Base-by-base conservation (phyloP, 1,140 invertebrate species). In the Phymastichus coffea region DNA sequence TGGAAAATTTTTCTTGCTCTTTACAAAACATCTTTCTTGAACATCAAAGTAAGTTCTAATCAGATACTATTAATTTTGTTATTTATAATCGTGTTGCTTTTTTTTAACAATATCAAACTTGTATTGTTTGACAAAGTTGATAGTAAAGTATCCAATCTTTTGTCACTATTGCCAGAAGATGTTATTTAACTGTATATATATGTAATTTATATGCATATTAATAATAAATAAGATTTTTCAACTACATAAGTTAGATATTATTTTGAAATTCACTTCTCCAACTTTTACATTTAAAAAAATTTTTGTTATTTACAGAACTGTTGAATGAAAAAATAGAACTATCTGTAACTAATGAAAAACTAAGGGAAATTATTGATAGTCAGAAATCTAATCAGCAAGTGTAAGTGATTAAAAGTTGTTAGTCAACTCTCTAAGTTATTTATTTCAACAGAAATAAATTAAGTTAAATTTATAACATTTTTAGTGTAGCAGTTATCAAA, bases 41-140 rank as follows among this genome's bases (percentile, higher is more conserved):
- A 14, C 68, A 71, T 63, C 63, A 66, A 66, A 69, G 74, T 76
- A 72, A 68, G 72, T 71, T 25, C 17, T n/a, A n/a, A n/a, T n/a
- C n/a, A n/a, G n/a, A n/a, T n/a, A n/a, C n/a, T n/a, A n/a, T n/a
- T n/a, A n/a, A n/a, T n/a, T n/a, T n/a, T n/a, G n/a, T n/a, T n/a
- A n/a, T n/a, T n/a, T n/a, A n/a, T n/a, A n/a, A n/a, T n/a, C n/a
- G n/a, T 43, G 56, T 57, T 10, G 17, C 55, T 64, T 58, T 19
- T 30, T 9, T 41, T 63, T 53, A 57, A n/a, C n/a, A n/a, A n/a
- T n/a, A n/a, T n/a, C n/a, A n/a, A n/a, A n/a, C n/a, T n/a, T n/a
- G n/a, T n/a, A n/a, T n/a, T n/a, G n/a, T n/a, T n/a, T n/a, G n/a
- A n/a, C n/a, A n/a, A n/a, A n/a, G n/a, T n/a, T n/a, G n/a, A n/a